phyloP scores from a whole-genome alignment of 92 coral and sea anemone genomes.

The Porites cylindrica region DNA sequence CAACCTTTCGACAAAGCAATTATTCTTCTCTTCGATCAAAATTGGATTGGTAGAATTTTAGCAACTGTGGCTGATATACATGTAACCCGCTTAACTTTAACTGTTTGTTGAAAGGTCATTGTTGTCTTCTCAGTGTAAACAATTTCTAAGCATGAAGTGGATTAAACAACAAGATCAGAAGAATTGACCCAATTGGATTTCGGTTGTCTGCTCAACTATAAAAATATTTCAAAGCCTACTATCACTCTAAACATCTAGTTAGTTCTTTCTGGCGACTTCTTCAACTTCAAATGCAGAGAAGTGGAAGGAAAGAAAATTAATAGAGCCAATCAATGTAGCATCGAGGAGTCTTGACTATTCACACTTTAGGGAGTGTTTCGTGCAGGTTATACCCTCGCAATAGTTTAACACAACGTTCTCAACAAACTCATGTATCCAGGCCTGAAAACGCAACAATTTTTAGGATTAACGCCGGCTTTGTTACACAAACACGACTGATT shows the following conservation, averaged over 20 bases:
- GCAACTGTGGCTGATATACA: neutral
- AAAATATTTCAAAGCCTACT: neutral
- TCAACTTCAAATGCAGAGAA: neutral
- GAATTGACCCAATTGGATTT: slow-evolving; percentile 2
- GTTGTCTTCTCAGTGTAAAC: neutral
- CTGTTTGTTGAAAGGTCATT: neutral
- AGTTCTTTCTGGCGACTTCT: neutral
- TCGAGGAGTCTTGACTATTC: neutral
- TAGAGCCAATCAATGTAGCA: neutral
- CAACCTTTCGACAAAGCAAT: no score
- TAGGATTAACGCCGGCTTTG: neutral
- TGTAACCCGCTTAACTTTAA: neutral
- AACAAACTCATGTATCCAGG: neutral
- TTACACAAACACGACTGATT: neutral
- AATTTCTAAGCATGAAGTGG: slow-evolving; percentile 2
- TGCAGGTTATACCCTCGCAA: no score
- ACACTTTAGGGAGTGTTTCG: no score
- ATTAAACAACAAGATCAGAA: neutral
- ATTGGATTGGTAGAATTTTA: neutral
- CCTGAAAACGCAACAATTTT: neutral
- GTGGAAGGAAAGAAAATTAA: neutral
- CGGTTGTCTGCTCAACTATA: no score
- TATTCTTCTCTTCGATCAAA: neutral
- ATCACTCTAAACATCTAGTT: neutral
- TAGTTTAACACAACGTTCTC: neutral